Evolutionary conservation across 2,888 invertebrate genomes (phyloP), one percentile per base, ranked within the genome.

Genomic region (Acleris literana): DNA sequence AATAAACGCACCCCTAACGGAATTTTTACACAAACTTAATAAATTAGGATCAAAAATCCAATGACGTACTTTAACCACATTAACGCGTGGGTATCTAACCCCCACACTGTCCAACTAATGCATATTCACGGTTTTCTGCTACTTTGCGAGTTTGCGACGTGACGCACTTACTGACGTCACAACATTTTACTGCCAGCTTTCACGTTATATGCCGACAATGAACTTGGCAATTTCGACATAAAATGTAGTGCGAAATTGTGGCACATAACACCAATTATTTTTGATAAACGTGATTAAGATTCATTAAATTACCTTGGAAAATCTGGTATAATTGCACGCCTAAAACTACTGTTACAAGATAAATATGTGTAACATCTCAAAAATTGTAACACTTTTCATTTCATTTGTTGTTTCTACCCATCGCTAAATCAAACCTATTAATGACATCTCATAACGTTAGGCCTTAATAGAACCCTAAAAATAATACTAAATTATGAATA

Each of bases 81-180:
- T 29, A n/a, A 25, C 29, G 44, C 44, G 61, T 61, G 53, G 61
- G 61, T 33, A 25, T 46, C 46, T 5, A 25, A 22, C 46, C 44
- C 44, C 25, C 39, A 29, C 18, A 57, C 39, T 57, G 61, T 68
- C 67, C 58, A 70, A 69, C 74, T 81, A 79, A 81, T 82, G 80
- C 77, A 81, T 81, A 80, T 81, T 62, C 57, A 66, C 57, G 61
- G 62, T 62, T 60, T 56, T 52, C 61, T 52, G 52, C 52, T 18
- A 57, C 22, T 61, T 43, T 46, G 60, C 53, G 22, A 57, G 22
- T 61, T 43, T 46, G 60, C 53, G 39, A 18, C 18, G 72, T 72
- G 72, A 71, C 73, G 72, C 77, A 74, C 72, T 64, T 59, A 33
- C 17, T 82, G 82, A 82, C 82, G 82, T 80, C 78, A 83, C 66